A percentile compares a stretch with the other conserved stretches of the same genome.
These are phyloP conservation scores for Drosophila azteca DNA, from an alignment of 1,140 invertebrate species.

Conservation along the genomic window DNA sequence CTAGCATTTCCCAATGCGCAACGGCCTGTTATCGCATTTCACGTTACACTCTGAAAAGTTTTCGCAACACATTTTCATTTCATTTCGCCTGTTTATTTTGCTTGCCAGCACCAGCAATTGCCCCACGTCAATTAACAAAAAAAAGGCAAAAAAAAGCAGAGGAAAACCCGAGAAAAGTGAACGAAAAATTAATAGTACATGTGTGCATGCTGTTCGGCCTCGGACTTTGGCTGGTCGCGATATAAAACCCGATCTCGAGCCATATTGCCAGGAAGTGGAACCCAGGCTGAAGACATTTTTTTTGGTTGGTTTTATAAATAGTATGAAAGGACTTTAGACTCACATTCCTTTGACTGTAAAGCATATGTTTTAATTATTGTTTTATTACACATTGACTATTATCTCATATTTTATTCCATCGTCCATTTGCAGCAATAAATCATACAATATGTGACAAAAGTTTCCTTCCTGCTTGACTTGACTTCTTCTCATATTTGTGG, in stretches of 20 bases:
- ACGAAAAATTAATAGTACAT: conserved; percentile 57
- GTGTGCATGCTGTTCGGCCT: conserved; percentile 22
- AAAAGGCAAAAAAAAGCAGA: conserved; percentile 14
- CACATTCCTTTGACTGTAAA: conserved; percentile 9
- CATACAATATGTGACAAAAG: conserved; percentile 1
- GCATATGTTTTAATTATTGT: conserved; percentile 17
- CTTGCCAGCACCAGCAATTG: conserved; percentile 42
- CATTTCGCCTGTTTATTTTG: conserved; percentile 42
- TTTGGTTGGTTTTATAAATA: background rate
- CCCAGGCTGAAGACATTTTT: conserved; percentile 7
- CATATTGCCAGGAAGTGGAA: conserved; percentile 34
- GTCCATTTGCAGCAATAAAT: too few relatives aligned
- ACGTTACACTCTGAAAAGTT: conserved; percentile 78
- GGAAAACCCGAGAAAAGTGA: conserved; percentile 41
- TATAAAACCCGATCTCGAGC: conserved; percentile 13
- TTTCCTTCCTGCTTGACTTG: conserved; percentile 53
- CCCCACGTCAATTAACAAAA: conserved; percentile 72
- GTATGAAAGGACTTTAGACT: conserved; percentile 14
- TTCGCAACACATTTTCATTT: conserved; percentile 47
- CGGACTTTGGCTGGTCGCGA: conserved; percentile 23
- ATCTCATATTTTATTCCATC: too few relatives aligned
- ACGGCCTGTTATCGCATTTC: conserved; percentile 72
- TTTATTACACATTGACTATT: conserved; percentile 19
- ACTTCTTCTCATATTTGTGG: conserved; percentile 3
- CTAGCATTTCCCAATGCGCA: conserved; percentile 66